phyloP scores from a whole-genome alignment of 2,113 vertebrate species.

The Alligator mississippiensis region DNA sequence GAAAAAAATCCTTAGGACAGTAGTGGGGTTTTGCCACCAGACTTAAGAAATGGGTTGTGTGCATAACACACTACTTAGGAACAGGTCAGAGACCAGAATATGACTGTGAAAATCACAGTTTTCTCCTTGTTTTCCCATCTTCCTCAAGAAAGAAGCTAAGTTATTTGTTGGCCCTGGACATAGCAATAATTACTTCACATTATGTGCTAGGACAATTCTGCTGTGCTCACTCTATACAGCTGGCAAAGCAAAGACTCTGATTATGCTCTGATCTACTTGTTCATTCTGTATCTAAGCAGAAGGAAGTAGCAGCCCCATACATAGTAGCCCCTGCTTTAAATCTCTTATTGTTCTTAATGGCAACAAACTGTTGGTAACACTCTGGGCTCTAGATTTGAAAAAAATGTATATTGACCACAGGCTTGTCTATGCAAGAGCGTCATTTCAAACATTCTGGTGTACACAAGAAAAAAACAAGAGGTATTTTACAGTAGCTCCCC shows the following conservation, averaged over 20 bases:
- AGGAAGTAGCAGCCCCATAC: neutral
- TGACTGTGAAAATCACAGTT: slow-evolving; percentile 18
- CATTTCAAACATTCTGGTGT: no score
- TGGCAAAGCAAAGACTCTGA: neutral
- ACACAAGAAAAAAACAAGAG: no score
- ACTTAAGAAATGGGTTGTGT: neutral
- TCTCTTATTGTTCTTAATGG: no score
- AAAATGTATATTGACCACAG: no score
- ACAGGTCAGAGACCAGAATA: neutral
- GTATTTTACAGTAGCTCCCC: no score
- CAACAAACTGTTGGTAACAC: no score
- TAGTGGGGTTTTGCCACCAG: slow-evolving; percentile 24
- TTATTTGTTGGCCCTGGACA: neutral
- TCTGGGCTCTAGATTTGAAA: neutral
- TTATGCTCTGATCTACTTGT: neutral
- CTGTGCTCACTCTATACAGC: neutral
- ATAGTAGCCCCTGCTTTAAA: neutral
- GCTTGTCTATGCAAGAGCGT: no score
- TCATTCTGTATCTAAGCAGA: neutral
- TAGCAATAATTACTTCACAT: neutral
- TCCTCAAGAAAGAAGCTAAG: slow-evolving; percentile 1
- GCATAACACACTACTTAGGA: neutral
- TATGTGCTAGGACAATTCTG: neutral
- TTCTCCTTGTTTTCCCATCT: neutral
- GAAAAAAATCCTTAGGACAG: neutral